Evolutionary conservation across 2,113 vertebrate genomes (phyloP).

Genomic region (Oreochromis spilurus): DNA sequence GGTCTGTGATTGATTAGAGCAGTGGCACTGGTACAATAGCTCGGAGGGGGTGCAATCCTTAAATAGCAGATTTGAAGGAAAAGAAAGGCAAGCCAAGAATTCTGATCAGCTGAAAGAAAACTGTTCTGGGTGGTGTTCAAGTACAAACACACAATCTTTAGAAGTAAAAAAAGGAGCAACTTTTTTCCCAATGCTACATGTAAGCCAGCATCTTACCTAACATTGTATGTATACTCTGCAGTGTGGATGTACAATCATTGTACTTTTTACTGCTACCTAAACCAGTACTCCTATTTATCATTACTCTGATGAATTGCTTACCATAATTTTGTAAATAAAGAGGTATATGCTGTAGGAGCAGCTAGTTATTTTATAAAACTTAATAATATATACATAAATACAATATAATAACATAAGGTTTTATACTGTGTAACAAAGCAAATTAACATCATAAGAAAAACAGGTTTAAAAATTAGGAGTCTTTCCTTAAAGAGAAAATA

Average conservation of each 20-base stretch:
- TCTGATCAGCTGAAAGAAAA: conserved; percentile 67
- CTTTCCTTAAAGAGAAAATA: neutral
- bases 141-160: conserved; percentile 27
- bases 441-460: neutral
- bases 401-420: neutral
- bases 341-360: neutral
- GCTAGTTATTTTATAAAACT: neutral
- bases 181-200: neutral
- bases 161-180: neutral
- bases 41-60: conserved; percentile 65
- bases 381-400: neutral
- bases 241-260: neutral
- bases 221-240: neutral
- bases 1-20: conserved; percentile 76
- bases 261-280: neutral
- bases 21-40: conserved; percentile 77
- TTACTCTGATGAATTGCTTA: neutral
- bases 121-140: conserved; percentile 44
- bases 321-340: neutral
- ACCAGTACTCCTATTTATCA: neutral
- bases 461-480: neutral
- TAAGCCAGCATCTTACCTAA: neutral
- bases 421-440: neutral
- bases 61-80: conserved; percentile 72
- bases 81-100: conserved; percentile 66